Evolutionary conservation across 2,113 vertebrate genomes (phyloP).

Genomic region (Ascaphus truei): DNA sequence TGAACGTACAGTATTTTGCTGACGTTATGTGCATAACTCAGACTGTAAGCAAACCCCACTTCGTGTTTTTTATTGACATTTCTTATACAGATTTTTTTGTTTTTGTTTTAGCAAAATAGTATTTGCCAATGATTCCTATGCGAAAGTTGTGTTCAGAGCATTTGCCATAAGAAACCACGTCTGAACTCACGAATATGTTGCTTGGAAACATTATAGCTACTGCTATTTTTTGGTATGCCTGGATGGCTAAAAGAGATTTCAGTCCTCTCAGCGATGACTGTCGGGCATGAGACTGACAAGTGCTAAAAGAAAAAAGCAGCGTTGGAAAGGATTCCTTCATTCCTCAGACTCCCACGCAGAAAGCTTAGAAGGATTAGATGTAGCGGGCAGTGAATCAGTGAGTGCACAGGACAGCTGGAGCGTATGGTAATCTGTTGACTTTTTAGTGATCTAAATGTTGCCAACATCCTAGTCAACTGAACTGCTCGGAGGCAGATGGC

Average conservation of each 20-base stretch:
- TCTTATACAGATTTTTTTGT: no score
- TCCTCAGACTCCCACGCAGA: conserved; percentile 22
- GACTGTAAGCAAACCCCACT: no score
- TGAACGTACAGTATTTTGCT: no score
- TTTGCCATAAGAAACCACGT: not conserved
- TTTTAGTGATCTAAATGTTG: conserved; percentile 23
- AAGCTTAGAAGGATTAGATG: conserved; percentile 30
- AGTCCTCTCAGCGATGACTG: not conserved
- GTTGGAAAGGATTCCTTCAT: conserved; percentile 23
- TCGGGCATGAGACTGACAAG: not conserved
- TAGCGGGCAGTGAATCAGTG: conserved; percentile 9
- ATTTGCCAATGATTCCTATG: no score
- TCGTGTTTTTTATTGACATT: no score
- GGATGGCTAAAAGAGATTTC: not conserved
- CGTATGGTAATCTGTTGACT: conserved; percentile 33
- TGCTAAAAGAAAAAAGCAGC: not conserved
- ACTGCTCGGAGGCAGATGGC: conserved; percentile 14
- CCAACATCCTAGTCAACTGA: not conserved
- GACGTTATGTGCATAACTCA: no score
- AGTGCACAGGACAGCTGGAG: conserved; percentile 30
- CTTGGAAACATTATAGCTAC: no score
- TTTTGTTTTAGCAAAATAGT: no score
- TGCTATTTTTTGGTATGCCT: not conserved
- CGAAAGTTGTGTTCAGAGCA: no score
- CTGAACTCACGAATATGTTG: no score